Conservation (phyloP, 37 sponge, comb jelly and placozoan species). For the Petrosia ficiformis region DNA sequence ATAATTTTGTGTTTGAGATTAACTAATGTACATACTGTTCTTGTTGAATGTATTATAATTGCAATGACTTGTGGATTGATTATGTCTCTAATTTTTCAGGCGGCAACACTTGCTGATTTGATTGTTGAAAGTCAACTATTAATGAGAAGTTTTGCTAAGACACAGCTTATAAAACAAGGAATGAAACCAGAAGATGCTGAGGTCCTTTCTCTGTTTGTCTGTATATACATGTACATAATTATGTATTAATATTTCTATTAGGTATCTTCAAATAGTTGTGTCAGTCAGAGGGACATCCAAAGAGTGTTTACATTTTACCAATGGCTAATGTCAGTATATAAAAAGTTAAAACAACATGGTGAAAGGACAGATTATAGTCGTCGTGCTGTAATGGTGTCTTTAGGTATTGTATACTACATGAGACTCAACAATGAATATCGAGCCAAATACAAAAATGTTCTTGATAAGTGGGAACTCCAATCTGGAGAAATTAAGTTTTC, state of each 20-base stretch:
- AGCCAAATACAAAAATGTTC: conserved; percentile 14
- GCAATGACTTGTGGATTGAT: no score
- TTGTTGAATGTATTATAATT: no score
- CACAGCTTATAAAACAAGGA: conserved; percentile 40
- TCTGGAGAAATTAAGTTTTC: conserved; percentile 35
- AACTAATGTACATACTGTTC: no score
- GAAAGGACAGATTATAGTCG: conserved; percentile 18
- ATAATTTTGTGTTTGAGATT: no score
- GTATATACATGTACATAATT: neutral
- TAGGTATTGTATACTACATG: conserved; percentile 90
- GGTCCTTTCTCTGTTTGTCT: no score
- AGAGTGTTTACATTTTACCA: conserved; percentile 79
- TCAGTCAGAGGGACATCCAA: conserved; percentile 85
- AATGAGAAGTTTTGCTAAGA: conserved; percentile 68
- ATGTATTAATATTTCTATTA: neutral
- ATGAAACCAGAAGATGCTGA: conserved; percentile 14
- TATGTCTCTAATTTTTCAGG: conserved; percentile 2
- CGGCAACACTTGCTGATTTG: conserved; percentile 52
- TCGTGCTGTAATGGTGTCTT: conserved; percentile 66
- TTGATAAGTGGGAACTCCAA: conserved; percentile 16
- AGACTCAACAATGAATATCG: conserved; percentile 61
- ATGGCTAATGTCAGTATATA: conserved; percentile 59
- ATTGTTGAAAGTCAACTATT: conserved; percentile 67
- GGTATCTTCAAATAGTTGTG: conserved; percentile 61
- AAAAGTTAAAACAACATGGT: conserved; percentile 16